Evolutionary conservation across 1,140 invertebrate genomes (phyloP).

Genomic region (Formica exsecta): DNA sequence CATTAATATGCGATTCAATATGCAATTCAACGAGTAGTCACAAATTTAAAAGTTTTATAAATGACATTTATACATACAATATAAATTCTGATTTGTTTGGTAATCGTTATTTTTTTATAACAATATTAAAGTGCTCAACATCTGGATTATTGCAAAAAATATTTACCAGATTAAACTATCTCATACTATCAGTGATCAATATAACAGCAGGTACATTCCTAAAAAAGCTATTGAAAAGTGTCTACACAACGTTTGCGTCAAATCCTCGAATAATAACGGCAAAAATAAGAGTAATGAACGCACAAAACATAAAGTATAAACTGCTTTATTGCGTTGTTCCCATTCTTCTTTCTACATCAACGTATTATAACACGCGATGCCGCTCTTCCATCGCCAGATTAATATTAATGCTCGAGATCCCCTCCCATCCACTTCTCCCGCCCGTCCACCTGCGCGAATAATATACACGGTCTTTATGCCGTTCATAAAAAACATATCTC

Average conservation of each 20-base stretch:
- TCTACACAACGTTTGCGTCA: background rate
- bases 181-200: background rate
- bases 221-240: background rate
- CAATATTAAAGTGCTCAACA: background rate
- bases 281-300: constrained; percentile 50
- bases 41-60: background rate
- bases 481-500: constrained; percentile 49
- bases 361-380: constrained; percentile 41
- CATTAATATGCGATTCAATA: constrained; percentile 3
- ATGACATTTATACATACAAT: background rate
- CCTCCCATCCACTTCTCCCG: background rate
- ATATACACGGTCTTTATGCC: constrained; percentile 9
- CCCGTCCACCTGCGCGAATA: constrained; percentile 23
- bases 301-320: background rate
- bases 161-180: constrained; percentile 35
- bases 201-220: background rate
- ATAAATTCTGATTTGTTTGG: background rate
- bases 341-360: constrained; percentile 28
- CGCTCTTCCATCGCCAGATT: constrained; percentile 42
- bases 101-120: background rate
- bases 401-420: constrained; percentile 49
- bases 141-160: background rate
- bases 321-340: constrained; percentile 38
- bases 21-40: background rate
- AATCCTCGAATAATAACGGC: constrained; percentile 30